Evolutionary conservation across 2,888 invertebrate genomes (phyloP).

Genomic region (Parthenolecanium corni): DNA sequence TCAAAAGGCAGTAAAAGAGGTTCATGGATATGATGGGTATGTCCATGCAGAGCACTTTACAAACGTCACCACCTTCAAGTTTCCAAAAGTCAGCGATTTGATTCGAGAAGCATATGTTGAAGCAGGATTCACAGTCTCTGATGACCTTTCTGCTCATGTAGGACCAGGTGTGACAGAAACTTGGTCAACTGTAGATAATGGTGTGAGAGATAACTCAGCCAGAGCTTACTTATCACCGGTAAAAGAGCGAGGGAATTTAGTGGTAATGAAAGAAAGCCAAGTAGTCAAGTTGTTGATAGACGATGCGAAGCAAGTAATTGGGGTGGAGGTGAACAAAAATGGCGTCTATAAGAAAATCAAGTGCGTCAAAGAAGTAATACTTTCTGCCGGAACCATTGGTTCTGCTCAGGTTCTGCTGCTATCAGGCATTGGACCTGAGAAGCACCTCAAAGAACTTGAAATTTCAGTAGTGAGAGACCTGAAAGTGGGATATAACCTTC

Average conservation of each 20-base stretch:
- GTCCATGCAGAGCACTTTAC: not conserved
- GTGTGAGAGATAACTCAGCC: slow-evolving; percentile 8
- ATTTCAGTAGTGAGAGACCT: not conserved
- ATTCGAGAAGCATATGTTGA: not conserved
- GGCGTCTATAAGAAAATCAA: slow-evolving; percentile 1
- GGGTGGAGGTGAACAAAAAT: slow-evolving; percentile 8
- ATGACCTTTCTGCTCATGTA: not conserved
- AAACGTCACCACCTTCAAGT: not conserved
- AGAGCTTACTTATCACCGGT: slow-evolving; percentile 3
- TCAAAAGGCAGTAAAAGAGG: not conserved
- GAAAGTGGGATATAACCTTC: slow-evolving; percentile 21
- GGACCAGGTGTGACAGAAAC: not conserved
- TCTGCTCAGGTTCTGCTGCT: slow-evolving; percentile 11
- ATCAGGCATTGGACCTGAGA: slow-evolving; percentile 9
- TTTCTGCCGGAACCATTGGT: slow-evolving; percentile 3
- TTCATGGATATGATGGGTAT: slow-evolving; percentile 6
- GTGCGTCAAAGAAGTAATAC: slow-evolving; percentile 9
- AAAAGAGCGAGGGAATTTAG: not conserved
- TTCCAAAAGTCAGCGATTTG: not conserved
- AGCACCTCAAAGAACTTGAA: not conserved
- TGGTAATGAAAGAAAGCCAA: slow-evolving; percentile 7
- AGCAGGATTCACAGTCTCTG: not conserved
- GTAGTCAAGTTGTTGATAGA: slow-evolving; percentile 11
- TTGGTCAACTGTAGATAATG: not conserved
- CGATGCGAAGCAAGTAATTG: not conserved